phyloP scores from a whole-genome alignment of 92 coral and sea anemone species.

The Epizoanthus illoricatus region DNA sequence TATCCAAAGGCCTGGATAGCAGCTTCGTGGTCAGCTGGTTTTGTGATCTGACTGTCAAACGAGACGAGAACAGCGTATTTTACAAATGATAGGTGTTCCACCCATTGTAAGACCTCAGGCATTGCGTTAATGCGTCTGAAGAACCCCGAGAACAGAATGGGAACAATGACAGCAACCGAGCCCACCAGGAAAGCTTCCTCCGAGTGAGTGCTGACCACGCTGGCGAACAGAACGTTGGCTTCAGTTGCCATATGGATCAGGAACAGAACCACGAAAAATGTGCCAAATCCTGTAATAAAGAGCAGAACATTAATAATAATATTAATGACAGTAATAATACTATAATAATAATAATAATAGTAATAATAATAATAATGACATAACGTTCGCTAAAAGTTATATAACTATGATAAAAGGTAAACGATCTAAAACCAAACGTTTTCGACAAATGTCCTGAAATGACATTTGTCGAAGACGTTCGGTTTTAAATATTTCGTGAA shows the following conservation, averaged over 20 bases:
- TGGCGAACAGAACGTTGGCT: constrained; percentile 33
- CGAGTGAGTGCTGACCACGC: constrained; percentile 31
- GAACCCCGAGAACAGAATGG: constrained; percentile 36
- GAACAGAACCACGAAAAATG: constrained; percentile 15
- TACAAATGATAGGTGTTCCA: constrained; percentile 36
- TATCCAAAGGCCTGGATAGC: constrained; percentile 27
- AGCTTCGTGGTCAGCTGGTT: neutral
- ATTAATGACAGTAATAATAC: too few species aligned
- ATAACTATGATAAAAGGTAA: too few species aligned
- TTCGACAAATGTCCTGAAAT: too few species aligned
- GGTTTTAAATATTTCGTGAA: too few species aligned
- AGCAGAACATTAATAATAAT: too few species aligned
- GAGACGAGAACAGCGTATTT: constrained; percentile 35
- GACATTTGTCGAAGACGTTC: too few species aligned
- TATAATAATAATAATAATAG: too few species aligned
- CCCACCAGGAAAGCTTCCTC: constrained; percentile 28
- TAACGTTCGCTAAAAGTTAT: too few species aligned
- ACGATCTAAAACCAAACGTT: too few species aligned
- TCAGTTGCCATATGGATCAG: constrained; percentile 32
- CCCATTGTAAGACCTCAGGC: constrained; percentile 25
- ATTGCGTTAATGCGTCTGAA: constrained; percentile 32
- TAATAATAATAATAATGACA: too few species aligned
- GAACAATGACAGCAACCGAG: constrained; percentile 26
- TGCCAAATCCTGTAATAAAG: constrained; percentile 20
- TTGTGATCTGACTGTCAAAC: constrained; percentile 8